Evolutionary conservation across 2,113 vertebrate species (phyloP).

Genomic region (Sinocyclocheilus rhinocerous): DNA sequence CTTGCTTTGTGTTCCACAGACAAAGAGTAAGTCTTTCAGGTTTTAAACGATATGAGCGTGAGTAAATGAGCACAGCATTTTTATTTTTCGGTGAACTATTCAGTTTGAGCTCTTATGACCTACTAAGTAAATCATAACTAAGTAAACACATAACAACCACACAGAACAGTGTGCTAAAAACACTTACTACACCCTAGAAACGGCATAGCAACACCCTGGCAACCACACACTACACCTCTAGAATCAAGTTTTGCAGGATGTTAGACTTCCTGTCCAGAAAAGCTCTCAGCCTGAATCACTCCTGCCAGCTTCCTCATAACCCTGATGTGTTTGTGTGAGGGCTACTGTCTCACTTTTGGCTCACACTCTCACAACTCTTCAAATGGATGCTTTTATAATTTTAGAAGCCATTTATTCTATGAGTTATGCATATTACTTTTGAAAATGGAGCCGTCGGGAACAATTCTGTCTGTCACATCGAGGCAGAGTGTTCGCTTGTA

Average conservation of each 20-base stretch:
- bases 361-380: slow-evolving; percentile 42
- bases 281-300: slow-evolving; percentile 23
- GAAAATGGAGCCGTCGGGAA: neutral
- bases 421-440: slow-evolving; percentile 13
- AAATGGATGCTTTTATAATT: slow-evolving; percentile 55
- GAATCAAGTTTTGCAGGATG: neutral
- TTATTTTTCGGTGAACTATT: neutral
- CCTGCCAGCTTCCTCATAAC: slow-evolving; percentile 67
- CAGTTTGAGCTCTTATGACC: neutral
- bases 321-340: slow-evolving; percentile 41
- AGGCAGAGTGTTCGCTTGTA: neutral
- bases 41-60: neutral
- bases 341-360: slow-evolving; percentile 61
- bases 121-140: no score
- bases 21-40: neutral
- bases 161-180: no score
- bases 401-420: slow-evolving; percentile 2
- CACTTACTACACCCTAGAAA: no score
- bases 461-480: neutral
- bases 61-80: neutral
- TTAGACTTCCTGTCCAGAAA: slow-evolving; percentile 65
- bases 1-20: neutral
- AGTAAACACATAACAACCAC: no score
- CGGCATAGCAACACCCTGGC: no score
- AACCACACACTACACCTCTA: no score